Conservation (phyloP, 2,888 invertebrate species). For the Idaea straminata region DNA sequence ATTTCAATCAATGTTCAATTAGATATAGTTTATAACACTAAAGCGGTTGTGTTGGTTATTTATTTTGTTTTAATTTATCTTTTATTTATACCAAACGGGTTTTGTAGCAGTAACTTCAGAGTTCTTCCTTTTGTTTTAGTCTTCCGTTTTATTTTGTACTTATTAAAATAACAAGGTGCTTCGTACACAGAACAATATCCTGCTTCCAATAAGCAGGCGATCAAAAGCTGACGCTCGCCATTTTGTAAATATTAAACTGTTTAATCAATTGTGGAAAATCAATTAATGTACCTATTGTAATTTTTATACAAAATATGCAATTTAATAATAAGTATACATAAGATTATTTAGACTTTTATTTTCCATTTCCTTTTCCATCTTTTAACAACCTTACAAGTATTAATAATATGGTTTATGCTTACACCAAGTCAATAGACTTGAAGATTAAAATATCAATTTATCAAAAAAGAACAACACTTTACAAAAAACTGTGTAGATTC, state of each 20-base stretch:
- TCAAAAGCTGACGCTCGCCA: constrained; percentile 60
- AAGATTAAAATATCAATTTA: neutral
- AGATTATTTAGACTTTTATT: constrained; percentile 21
- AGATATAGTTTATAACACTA: constrained; percentile 57
- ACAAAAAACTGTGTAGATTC: neutral
- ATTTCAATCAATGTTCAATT: constrained; percentile 53
- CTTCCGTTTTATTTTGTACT: constrained; percentile 74
- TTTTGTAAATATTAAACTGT: constrained; percentile 64
- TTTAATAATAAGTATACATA: constrained; percentile 61
- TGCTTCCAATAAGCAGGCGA: constrained; percentile 41
- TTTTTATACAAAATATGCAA: constrained; percentile 78
- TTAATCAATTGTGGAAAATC: constrained; percentile 58
- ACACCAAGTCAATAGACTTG: neutral
- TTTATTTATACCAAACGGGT: constrained; percentile 75
- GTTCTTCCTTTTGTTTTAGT: constrained; percentile 60
- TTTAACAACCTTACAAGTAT: neutral
- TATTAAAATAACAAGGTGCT: constrained; percentile 65
- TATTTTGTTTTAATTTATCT: constrained; percentile 73
- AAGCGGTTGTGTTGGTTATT: constrained; percentile 77
- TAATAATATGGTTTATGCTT: neutral
- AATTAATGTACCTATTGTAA: constrained; percentile 72
- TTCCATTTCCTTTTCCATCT: neutral
- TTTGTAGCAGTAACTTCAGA: constrained; percentile 57
- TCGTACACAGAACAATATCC: constrained; percentile 41
- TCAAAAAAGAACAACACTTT: too few species aligned